Conservation (phyloP, 2,797 vertebrate genomes). For the Clarias platycephalus region DNA sequence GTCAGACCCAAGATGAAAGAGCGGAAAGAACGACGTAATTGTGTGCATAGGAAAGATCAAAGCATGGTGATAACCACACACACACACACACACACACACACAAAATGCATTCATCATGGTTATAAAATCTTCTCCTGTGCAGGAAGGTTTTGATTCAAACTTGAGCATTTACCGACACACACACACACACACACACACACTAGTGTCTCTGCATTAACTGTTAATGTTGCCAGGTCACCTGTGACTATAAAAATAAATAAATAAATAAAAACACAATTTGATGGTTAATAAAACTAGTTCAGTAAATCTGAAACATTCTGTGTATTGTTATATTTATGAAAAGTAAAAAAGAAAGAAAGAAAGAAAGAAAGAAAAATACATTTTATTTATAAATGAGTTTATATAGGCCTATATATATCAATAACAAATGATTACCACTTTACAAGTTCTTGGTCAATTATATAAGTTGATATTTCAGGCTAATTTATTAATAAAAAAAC, state of each 20-base stretch:
- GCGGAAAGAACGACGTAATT: slow-evolving; percentile 17
- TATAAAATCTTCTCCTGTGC: slow-evolving; percentile 3
- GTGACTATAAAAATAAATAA: not conserved
- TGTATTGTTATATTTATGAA: not conserved
- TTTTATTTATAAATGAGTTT: not conserved
- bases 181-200: not conserved
- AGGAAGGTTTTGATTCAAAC: not conserved
- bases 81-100: slow-evolving; percentile 11
- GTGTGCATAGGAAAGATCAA: slow-evolving; percentile 39
- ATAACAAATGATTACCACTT: not conserved
- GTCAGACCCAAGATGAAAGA: slow-evolving; percentile 40
- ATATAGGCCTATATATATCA: no score
- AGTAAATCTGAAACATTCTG: not conserved
- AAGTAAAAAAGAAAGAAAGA: not conserved
- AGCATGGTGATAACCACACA: slow-evolving; percentile 19
- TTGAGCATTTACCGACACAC: slow-evolving; percentile 5
- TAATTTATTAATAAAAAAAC: not conserved
- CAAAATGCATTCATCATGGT: not conserved
- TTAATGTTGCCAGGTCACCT: slow-evolving; percentile 4
- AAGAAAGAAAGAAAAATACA: not conserved
- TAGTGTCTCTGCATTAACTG: not conserved
- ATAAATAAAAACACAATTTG: no score
- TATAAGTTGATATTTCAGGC: not conserved
- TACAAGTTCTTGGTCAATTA: not conserved
- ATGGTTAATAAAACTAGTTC: not conserved